phyloP scores from a whole-genome alignment of 2,888 invertebrate species.

The Tuta absoluta region DNA sequence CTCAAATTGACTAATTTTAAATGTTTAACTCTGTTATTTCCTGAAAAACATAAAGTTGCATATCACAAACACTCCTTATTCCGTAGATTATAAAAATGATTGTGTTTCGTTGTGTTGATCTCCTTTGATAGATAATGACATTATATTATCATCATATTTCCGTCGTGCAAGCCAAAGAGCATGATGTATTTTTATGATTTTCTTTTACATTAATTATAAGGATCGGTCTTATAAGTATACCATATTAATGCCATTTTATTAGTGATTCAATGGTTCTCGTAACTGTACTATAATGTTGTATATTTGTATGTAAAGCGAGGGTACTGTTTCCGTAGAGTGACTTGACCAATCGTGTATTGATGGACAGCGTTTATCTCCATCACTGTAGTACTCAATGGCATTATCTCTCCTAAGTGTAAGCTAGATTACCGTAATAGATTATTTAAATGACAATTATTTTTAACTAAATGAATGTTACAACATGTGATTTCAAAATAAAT shows the following conservation, averaged over 20 bases:
- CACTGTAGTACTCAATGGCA: conserved; percentile 77
- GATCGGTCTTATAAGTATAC: conserved; percentile 71
- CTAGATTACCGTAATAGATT: conserved; percentile 83
- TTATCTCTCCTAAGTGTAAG: conserved; percentile 79
- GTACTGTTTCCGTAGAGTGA: conserved; percentile 72
- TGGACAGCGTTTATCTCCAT: conserved; percentile 56
- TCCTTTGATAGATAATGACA: conserved; percentile 69
- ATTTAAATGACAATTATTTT: conserved; percentile 84
- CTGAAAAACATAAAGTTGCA: conserved; percentile 62
- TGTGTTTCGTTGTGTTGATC: conserved; percentile 70
- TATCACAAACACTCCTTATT: conserved; percentile 60
- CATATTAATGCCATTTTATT: conserved; percentile 79
- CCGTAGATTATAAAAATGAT: conserved; percentile 43
- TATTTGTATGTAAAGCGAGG: conserved; percentile 76
- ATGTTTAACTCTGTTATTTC: conserved; percentile 36
- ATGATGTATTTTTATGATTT: conserved; percentile 78
- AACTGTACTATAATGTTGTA: conserved; percentile 77
- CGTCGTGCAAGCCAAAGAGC: conserved; percentile 82
- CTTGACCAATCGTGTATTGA: conserved; percentile 77
- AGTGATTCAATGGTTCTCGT: conserved; percentile 72
- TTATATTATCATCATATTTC: conserved; percentile 61
- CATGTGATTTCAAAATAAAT: conserved; percentile 84
- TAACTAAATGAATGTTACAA: conserved; percentile 84
- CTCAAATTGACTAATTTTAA: conserved; percentile 53
- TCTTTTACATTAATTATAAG: conserved; percentile 72